Percentiles rank a stretch among this genome's conserved stretches.
phyloP scores from a whole-genome alignment of 2,113 vertebrate species.

The Lathamus discolor region DNA sequence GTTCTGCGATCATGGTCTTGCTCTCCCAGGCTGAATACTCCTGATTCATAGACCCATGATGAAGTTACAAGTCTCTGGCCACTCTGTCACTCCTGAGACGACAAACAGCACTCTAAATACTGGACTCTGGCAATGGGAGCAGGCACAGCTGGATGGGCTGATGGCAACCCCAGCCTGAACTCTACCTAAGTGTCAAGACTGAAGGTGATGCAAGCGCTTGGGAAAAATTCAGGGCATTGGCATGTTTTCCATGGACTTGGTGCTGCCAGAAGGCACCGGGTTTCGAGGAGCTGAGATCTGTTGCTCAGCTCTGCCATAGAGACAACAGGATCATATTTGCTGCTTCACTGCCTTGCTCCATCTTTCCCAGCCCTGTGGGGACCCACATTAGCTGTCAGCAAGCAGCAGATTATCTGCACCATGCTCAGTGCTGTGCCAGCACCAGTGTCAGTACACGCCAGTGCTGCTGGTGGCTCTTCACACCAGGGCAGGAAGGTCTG shows the following conservation, averaged over 20 bases:
- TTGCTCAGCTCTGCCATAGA: not conserved
- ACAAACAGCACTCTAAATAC: rapidly evolving
- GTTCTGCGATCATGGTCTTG: not conserved
- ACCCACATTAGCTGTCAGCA: not conserved
- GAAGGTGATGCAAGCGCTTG: not conserved
- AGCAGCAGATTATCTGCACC: not conserved
- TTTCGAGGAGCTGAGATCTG: not conserved
- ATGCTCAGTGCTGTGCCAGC: not conserved
- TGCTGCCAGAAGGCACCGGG: not conserved
- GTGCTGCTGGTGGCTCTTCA: not conserved
- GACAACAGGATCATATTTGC: not conserved
- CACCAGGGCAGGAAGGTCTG: not conserved
- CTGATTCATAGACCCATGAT: not conserved
- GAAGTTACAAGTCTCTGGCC: not conserved
- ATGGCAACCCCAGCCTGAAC: not conserved
- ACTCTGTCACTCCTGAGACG: not conserved
- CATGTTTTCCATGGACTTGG: not conserved
- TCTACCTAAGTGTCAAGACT: not conserved
- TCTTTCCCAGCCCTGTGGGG: not conserved
- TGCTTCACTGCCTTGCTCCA: not conserved
- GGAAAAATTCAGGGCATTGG: not conserved
- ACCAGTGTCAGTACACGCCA: not conserved
- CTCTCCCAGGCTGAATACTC: not conserved
- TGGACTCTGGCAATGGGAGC: not conserved
- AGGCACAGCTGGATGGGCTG: not conserved